These are phyloP conservation scores for Andrena haemorrhoa DNA, from an alignment of 2,888 invertebrate species.

Conservation along the genomic window DNA sequence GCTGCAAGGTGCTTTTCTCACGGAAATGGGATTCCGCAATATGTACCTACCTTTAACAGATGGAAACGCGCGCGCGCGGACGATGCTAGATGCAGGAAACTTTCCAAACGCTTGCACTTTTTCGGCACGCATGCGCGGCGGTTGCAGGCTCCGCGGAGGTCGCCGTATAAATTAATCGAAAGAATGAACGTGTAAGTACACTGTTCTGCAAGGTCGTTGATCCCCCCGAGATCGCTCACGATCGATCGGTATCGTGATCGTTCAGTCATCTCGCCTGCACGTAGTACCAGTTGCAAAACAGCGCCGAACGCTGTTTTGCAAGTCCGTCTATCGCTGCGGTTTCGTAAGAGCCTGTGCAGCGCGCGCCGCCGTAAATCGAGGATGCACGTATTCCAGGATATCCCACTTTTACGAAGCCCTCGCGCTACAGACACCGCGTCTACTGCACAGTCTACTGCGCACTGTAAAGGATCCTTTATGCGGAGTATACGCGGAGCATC, in stretches of 20 bases:
- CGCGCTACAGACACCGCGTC: neutral
- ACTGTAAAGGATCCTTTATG: neutral
- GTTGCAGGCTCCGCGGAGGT: neutral
- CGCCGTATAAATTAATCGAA: neutral
- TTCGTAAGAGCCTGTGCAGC: conserved; percentile 20
- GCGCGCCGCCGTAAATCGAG: conserved; percentile 13
- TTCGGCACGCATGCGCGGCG: neutral
- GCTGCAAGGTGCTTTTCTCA: conserved; percentile 1
- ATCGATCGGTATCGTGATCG: conserved; percentile 26
- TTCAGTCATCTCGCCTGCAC: conserved; percentile 20
- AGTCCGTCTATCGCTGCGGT: conserved; percentile 43
- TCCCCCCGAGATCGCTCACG: conserved; percentile 14
- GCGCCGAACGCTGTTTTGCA: conserved; percentile 46
- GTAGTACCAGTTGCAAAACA: conserved; percentile 35
- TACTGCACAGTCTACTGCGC: neutral
- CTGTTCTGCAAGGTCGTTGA: conserved; percentile 10
- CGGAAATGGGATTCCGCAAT: conserved; percentile 28
- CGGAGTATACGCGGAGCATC: neutral
- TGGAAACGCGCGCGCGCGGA: neutral
- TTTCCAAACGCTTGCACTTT: conserved; percentile 1
- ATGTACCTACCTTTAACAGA: neutral
- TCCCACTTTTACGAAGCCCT: conserved; percentile 3
- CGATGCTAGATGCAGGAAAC: neutral
- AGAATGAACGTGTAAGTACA: neutral
- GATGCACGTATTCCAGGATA: conserved; percentile 1